phyloP scores from a whole-genome alignment of 2,113 vertebrate genomes.

The Albula goreensis region DNA sequence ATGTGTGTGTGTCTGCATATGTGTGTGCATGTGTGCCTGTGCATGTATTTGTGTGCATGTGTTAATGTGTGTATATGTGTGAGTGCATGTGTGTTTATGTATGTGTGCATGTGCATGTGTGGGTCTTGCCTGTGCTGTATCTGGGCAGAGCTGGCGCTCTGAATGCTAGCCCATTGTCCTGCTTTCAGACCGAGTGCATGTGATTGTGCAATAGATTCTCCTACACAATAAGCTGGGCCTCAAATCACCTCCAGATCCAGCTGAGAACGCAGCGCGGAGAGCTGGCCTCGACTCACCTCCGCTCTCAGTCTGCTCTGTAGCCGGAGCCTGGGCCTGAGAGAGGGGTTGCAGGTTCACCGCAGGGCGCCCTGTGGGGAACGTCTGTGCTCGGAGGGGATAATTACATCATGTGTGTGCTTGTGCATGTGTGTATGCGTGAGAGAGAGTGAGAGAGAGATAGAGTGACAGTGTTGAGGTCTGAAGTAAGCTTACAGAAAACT shows the following conservation, averaged over 20 bases:
- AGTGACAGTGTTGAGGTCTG: no score
- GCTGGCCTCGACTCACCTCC: background rate
- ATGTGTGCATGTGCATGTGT: background rate
- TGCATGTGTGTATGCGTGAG: no score
- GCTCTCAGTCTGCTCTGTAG: background rate
- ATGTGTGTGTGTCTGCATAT: constrained; percentile 4
- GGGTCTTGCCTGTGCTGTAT: background rate
- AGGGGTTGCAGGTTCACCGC: background rate
- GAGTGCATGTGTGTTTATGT: background rate
- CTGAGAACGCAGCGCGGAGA: background rate
- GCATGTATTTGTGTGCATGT: constrained; percentile 6
- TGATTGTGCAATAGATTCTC: background rate
- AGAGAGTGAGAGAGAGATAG: no score
- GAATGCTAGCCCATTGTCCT: background rate
- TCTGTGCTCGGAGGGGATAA: no score
- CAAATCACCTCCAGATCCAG: background rate
- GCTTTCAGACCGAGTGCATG: background rate
- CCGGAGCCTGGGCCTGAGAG: background rate
- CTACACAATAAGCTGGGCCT: background rate
- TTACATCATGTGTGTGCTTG: no score
- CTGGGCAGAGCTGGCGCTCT: background rate
- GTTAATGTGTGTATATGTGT: background rate
- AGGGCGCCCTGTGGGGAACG: background rate
- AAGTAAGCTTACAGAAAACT: background rate
- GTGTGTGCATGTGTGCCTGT: constrained; percentile 20